phyloP scores from a whole-genome alignment of 2,797 vertebrate genomes.

The Gymnodraco acuticeps region DNA sequence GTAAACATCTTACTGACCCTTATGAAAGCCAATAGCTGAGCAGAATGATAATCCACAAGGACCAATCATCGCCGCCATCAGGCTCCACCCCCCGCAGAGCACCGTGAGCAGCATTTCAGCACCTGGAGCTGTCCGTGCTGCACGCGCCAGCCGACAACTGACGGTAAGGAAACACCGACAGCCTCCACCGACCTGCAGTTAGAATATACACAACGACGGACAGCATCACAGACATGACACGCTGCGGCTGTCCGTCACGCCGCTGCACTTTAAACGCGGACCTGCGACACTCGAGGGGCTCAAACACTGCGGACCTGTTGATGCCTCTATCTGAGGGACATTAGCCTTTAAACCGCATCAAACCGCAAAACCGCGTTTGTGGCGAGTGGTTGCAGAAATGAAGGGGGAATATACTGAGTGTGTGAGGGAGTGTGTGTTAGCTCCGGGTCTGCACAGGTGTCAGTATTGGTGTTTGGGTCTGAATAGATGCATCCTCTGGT shows the following conservation, averaged over 20 bases:
- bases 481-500: background rate
- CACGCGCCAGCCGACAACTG: slow-evolving; percentile 30
- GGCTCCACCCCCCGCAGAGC: background rate
- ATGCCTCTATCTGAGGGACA: background rate
- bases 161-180: slow-evolving; percentile 59
- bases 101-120: slow-evolving; percentile 63
- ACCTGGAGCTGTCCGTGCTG: slow-evolving; percentile 72
- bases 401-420: background rate
- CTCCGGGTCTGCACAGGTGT: background rate
- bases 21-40: slow-evolving; percentile 49
- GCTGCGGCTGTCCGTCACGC: background rate
- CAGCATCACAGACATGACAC: background rate
- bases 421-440: background rate
- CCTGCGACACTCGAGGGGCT: slow-evolving; percentile 28
- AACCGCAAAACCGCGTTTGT: background rate
- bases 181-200: background rate
- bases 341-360: background rate
- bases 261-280: background rate
- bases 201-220: background rate
- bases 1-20: background rate
- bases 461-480: background rate
- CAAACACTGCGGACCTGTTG: slow-evolving; percentile 63
- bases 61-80: slow-evolving; percentile 47
- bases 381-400: background rate
- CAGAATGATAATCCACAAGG: rapidly evolving